Percentiles rank a stretch among this genome's conserved stretches.
These are phyloP conservation scores for Pandemis corylana DNA, from an alignment of 2,888 invertebrate genomes.

Conservation along the genomic window DNA sequence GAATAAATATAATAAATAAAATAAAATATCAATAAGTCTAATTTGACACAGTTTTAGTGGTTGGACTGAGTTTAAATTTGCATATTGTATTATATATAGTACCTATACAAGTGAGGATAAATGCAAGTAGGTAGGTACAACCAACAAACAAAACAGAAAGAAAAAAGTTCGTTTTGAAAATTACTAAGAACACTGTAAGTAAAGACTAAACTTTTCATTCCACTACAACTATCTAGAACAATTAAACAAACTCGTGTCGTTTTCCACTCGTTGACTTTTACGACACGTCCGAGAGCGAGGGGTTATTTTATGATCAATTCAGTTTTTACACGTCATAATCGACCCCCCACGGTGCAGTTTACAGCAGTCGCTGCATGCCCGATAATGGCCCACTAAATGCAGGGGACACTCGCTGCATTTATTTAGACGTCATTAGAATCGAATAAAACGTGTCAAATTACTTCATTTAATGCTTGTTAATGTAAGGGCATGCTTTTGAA, in stretches of 20 bases:
- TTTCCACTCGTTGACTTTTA: conserved; percentile 33
- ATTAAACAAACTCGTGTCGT: conserved; percentile 17
- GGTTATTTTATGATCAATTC: conserved; percentile 28
- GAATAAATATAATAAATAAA: too few relatives aligned
- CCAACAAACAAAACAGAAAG: too few relatives aligned
- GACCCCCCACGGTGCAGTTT: conserved; percentile 21
- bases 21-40: too few relatives aligned
- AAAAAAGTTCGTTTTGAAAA: too few relatives aligned
- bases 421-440: conserved; percentile 36
- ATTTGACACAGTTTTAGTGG: too few relatives aligned
- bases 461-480: conserved; percentile 10
- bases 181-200: too few relatives aligned
- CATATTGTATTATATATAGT: too few relatives aligned
- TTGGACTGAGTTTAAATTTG: too few relatives aligned
- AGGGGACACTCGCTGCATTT: conserved; percentile 37
- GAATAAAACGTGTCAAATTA: conserved; percentile 40
- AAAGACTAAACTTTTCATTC: too few relatives aligned
- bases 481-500: background rate
- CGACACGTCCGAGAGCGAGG: conserved; percentile 21
- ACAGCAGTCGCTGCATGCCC: background rate
- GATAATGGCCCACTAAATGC: conserved; percentile 10
- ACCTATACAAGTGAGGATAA: too few relatives aligned
- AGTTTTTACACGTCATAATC: conserved; percentile 13
- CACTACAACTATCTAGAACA: background rate
- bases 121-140: too few relatives aligned